These are phyloP conservation scores for Cryptotis parvus DNA, from an alignment of 2,113 vertebrate species.

Conservation along the genomic window DNA sequence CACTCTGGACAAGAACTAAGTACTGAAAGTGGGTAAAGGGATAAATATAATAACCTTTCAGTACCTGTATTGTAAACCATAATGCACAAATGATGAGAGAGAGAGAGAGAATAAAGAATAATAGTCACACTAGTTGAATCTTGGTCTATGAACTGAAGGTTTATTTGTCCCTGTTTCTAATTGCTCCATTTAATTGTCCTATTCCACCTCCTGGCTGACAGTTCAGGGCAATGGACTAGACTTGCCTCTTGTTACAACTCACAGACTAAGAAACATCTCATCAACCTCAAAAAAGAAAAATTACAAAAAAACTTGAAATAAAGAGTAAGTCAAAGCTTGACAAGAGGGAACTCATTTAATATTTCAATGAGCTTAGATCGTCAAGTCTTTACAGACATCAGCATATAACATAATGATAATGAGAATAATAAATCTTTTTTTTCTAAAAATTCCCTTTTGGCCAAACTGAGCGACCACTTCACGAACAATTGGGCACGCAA, in stretches of 20 bases:
- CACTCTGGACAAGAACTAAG: no score
- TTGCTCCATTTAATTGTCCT: background rate
- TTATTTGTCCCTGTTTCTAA: background rate
- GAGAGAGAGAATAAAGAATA: background rate
- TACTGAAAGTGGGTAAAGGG: no score
- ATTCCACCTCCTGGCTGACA: background rate
- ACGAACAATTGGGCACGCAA: slow-evolving; percentile 64
- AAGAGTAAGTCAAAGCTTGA: slow-evolving; percentile 53
- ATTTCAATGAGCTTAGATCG: slow-evolving; percentile 50
- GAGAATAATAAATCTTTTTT: slow-evolving; percentile 63
- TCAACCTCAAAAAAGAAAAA: slow-evolving; percentile 4
- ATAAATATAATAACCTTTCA: no score
- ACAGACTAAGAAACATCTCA: background rate
- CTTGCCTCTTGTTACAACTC: background rate
- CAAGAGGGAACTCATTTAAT: slow-evolving; percentile 33
- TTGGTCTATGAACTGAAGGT: slow-evolving; percentile 32
- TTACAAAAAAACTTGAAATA: background rate
- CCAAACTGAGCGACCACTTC: slow-evolving; percentile 62
- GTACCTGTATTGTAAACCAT: no score
- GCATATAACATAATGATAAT: slow-evolving; percentile 11
- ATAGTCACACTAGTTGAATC: background rate
- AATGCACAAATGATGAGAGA: no score
- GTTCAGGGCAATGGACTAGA: background rate
- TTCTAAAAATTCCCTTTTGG: slow-evolving; percentile 52
- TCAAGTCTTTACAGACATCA: slow-evolving; percentile 48